Evolutionary conservation across 2,797 vertebrate species (phyloP), one percentile per base, ranked within the genome.

Genomic region (Spatula clypeata): DNA sequence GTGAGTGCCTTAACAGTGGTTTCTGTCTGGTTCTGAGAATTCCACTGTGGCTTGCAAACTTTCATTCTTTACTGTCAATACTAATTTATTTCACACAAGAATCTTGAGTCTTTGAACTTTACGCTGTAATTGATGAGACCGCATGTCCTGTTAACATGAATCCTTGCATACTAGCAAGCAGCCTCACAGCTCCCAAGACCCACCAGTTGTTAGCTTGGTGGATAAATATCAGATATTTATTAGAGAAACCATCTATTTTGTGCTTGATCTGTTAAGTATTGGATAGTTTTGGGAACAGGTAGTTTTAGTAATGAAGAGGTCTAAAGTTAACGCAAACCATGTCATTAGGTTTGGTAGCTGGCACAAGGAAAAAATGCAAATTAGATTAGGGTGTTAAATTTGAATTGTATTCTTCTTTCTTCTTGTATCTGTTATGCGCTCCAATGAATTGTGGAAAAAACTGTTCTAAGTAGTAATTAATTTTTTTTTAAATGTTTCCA

Each of bases 401-500:
- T 53, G 6, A 62, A 62, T 54, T 40, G 2, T 13, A 5, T 51
- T 24, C 0, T 29, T 55, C 54, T 57, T 45, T 20, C 6, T 31
- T 81, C 65, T 53, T 86, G 0, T 29, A 11, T 77, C 11, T 77
- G 8, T 77, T 74, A 27, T 0, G 12, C 32, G 29, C 7, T 60
- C 77, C 32, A 82, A 82, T 47, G 17, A 79, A 45, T 64, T 0
- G 13, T 69, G 19, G 55, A 76, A 53, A 64, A 2, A 93, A 36
- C 53, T 79, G 47, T 62, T 92, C 18, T 74, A 51, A 77, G 31
- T n/a, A 65, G n/a, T 88, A 83, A 94, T 53, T n/a, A 61, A 57
- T 47, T 34, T 23, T 72, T 45, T 34, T 4, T 1, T 80, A 58
- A 62, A 14, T 8, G 26, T 81, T 94, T 96, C 82, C 96, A 99